Conservation (phyloP, 2,797 vertebrate species). For the Lepilemur septentrionalis region DNA sequence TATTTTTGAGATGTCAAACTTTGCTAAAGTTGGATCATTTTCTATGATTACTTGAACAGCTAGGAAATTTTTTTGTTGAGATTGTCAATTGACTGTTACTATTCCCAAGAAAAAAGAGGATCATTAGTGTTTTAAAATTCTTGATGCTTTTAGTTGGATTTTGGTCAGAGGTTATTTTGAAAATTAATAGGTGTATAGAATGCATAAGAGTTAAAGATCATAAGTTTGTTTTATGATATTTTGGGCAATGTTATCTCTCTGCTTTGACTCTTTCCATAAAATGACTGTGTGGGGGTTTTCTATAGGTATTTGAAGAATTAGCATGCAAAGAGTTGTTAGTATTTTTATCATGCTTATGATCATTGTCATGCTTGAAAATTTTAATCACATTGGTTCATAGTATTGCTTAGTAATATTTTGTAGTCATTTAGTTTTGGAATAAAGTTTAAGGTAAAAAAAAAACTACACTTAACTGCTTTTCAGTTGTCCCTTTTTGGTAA, state of each 20-base stretch:
- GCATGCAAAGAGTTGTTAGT: constrained; percentile 22
- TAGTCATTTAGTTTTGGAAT: constrained; percentile 53
- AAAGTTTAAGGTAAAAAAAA: constrained; percentile 6
- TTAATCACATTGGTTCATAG: background rate
- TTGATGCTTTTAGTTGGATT: background rate
- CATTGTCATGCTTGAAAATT: constrained; percentile 24
- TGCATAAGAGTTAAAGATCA: constrained; percentile 14
- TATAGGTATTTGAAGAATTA: background rate
- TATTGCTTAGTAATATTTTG: background rate
- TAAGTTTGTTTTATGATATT: constrained; percentile 53
- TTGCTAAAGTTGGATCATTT: constrained; percentile 45
- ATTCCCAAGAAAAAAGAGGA: background rate
- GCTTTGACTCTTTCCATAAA: constrained; percentile 9
- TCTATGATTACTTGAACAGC: constrained; percentile 29
- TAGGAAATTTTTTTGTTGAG: constrained; percentile 44
- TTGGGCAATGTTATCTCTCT: background rate
- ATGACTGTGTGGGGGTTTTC: background rate
- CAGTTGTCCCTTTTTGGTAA: background rate
- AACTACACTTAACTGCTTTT: constrained; percentile 2
- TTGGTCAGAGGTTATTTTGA: constrained; percentile 42
- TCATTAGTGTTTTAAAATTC: background rate
- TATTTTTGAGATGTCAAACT: constrained; percentile 27
- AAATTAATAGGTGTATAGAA: background rate
- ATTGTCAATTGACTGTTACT: background rate
- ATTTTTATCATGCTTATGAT: constrained; percentile 23